Evolutionary conservation across 2,888 invertebrate genomes (phyloP).

Genomic region (Campoplex capitator): DNA sequence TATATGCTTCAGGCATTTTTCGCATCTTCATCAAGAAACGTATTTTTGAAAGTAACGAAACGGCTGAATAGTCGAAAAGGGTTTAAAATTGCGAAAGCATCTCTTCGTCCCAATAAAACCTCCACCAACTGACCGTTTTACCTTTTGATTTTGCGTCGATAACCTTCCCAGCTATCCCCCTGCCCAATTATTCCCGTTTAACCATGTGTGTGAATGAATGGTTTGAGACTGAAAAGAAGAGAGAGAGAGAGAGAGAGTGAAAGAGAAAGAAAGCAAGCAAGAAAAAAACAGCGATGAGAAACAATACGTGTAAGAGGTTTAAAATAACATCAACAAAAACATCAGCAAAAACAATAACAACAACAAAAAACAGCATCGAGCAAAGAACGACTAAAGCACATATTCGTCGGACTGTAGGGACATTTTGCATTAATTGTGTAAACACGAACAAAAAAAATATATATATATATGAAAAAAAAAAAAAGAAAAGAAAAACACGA

Average conservation of each 20-base stretch:
- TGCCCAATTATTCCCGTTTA: constrained; percentile 64
- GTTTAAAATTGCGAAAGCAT: constrained; percentile 50
- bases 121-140: constrained; percentile 66
- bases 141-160: constrained; percentile 60
- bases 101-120: constrained; percentile 65
- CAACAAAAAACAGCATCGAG: constrained; percentile 78
- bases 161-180: constrained; percentile 51
- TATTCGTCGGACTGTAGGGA: constrained; percentile 84
- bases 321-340: constrained; percentile 53
- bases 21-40: neutral
- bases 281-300: constrained; percentile 48
- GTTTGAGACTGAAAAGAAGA: constrained; percentile 68
- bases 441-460: constrained; percentile 74
- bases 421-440: constrained; percentile 84
- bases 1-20: neutral
- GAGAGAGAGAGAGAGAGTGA: constrained; percentile 4
- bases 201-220: constrained; percentile 83
- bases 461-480: constrained; percentile 23
- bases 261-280: constrained; percentile 11
- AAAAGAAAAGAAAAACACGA: constrained; percentile 67
- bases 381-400: constrained; percentile 81
- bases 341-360: constrained; percentile 68
- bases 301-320: constrained; percentile 74
- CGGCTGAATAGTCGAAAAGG: constrained; percentile 3
- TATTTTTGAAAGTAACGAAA: neutral